Base-by-base conservation (phyloP, 2,113 vertebrate species). In the Takifugu bimaculatus region DNA sequence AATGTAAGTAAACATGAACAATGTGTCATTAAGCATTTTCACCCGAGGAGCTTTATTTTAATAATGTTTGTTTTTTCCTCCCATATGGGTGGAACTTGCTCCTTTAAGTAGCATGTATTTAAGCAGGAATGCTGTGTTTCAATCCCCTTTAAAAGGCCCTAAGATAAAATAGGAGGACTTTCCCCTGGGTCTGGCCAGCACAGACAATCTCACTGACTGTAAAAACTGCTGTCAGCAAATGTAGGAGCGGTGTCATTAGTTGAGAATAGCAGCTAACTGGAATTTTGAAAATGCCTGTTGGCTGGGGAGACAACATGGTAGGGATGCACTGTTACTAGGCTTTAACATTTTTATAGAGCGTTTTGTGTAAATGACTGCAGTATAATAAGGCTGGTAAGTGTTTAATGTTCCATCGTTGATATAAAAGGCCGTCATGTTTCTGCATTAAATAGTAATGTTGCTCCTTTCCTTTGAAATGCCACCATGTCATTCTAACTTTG, bases 1-100 rank as follows among this genome's bases (percentile, higher is more conserved):
- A 95, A 93, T 65, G 94, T 95, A 82, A 96, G 94, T 96, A 83
- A 39, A 57, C n/a, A 13, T 45, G 20, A 50, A 48, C 14, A 56
- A n/a, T 4, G 6, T 9, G 15, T 13, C 28, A 13, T 50, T 14
- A 15, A 10, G 20, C 2, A n/a, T 60, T 72, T 50, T 57, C n/a
- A 45, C 45, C 50, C 29, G 13, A 50, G 54, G 54, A 53, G 20
- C 42, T 50, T 72, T 14, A 49, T 50, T 60, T 49, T 54, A 58
- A 56, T 72, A 57, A 64, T 52, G n/a, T 49, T 44, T 63, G 26
- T 48, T 3, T 74, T 65, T 52, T 7, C 15, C 13, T 5, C 54
- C 13, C 12, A 26, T 14, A 29, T 2, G 3, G 26, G 14, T 60
- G 15, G 29, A 60, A 70, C 35, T n/a, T 50, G 25, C 7, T 20